Conservation (phyloP, 1,140 invertebrate species). For the Microplitis mediator region DNA sequence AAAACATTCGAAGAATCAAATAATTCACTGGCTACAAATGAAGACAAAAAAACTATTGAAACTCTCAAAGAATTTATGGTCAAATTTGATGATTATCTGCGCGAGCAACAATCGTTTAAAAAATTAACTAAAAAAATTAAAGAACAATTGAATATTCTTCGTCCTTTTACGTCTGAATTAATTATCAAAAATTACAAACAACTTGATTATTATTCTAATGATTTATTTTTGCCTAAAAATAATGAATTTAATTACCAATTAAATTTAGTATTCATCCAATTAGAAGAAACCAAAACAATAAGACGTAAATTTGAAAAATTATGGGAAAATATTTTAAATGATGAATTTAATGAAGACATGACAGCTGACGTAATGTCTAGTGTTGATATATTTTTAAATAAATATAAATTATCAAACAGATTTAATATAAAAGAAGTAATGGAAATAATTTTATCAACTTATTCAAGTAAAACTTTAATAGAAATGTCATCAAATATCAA, state of each 20-base stretch:
- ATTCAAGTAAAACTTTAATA: slow-evolving; percentile 13
- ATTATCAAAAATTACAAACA: slow-evolving; percentile 31
- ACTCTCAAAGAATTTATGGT: slow-evolving; percentile 29
- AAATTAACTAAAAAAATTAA: slow-evolving; percentile 48
- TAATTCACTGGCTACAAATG: neutral
- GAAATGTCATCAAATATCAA: slow-evolving; percentile 33
- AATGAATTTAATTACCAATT: slow-evolving; percentile 20
- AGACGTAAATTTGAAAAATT: slow-evolving; percentile 35
- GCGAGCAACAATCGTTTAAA: slow-evolving; percentile 43
- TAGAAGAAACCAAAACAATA: slow-evolving; percentile 18
- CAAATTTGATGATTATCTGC: slow-evolving; percentile 32
- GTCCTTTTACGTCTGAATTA: slow-evolving; percentile 44
- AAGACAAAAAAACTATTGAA: slow-evolving; percentile 14
- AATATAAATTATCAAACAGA: slow-evolving; percentile 27
- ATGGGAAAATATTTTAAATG: slow-evolving; percentile 33
- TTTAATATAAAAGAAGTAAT: slow-evolving; percentile 15
- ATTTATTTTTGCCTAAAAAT: slow-evolving; percentile 24
- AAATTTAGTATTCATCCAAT: slow-evolving; percentile 38
- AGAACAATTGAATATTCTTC: slow-evolving; percentile 39
- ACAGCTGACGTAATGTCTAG: neutral
- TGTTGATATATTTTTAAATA: slow-evolving; percentile 22
- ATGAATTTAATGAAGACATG: slow-evolving; percentile 23
- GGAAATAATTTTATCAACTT: slow-evolving; percentile 19
- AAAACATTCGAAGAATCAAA: slow-evolving; percentile 26
- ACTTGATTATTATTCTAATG: slow-evolving; percentile 30